Conservation (phyloP, 2,797 vertebrate genomes). For the Heterohyrax brucei region DNA sequence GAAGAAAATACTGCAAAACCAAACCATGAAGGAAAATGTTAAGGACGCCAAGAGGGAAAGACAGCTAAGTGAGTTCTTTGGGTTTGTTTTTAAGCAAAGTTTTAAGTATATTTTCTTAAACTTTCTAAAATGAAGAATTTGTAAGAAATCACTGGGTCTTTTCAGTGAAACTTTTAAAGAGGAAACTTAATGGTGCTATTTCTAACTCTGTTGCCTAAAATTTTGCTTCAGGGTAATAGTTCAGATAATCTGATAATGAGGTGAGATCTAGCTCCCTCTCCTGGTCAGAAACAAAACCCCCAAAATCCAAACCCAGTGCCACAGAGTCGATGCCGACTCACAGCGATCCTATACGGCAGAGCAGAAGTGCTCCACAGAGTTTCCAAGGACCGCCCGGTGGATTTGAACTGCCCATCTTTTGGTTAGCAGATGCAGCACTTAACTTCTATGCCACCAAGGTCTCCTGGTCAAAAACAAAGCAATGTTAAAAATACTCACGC, state of each 20-base stretch:
- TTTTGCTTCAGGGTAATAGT: background rate
- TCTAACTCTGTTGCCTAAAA: background rate
- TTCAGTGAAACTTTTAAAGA: background rate
- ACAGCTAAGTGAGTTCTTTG: background rate
- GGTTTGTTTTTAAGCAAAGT: background rate
- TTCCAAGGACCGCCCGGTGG: too few relatives aligned
- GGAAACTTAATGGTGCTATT: background rate
- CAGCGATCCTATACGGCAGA: too few relatives aligned
- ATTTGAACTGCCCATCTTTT: too few relatives aligned
- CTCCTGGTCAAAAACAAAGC: conserved; percentile 84
- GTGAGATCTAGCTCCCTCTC: conserved; percentile 88
- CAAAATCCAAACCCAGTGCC: too few relatives aligned
- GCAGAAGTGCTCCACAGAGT: too few relatives aligned
- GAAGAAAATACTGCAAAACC: conserved; percentile 43
- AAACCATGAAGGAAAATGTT: conserved; percentile 41
- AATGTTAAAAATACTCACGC: conserved; percentile 92
- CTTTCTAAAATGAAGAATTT: background rate
- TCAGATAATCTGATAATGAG: background rate
- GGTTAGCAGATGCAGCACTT: too few relatives aligned
- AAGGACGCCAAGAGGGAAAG: background rate
- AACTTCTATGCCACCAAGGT: background rate
- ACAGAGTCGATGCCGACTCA: too few relatives aligned
- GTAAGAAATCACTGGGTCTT: background rate
- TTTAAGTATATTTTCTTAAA: background rate
- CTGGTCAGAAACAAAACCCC: conserved; percentile 74